phyloP scores from a whole-genome alignment of 2,888 invertebrate species.

The Acrocyrtus sp. region DNA sequence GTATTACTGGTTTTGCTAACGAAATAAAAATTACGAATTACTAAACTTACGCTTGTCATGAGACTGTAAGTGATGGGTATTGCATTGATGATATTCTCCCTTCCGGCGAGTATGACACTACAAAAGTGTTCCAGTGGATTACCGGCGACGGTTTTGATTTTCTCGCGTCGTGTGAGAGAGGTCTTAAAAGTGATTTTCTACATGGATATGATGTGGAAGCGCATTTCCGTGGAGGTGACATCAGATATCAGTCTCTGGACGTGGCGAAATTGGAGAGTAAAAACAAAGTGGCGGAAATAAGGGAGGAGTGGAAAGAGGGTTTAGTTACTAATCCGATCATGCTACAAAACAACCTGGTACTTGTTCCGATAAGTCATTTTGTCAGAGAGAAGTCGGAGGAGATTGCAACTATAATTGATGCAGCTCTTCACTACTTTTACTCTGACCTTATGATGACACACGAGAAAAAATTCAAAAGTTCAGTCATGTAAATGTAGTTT shows the following conservation, averaged over 20 bases:
- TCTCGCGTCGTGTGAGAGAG: conserved; percentile 31
- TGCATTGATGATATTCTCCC: too few relatives aligned
- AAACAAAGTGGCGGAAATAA: conserved; percentile 36
- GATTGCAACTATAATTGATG: conserved; percentile 52
- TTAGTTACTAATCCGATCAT: conserved; percentile 44
- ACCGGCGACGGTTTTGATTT: conserved; percentile 53
- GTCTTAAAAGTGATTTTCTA: conserved; percentile 36
- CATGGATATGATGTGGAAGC: conserved; percentile 47
- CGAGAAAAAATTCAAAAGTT: conserved; percentile 44
- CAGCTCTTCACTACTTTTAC: conserved; percentile 54
- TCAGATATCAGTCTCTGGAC: conserved; percentile 44
- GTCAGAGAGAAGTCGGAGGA: conserved; percentile 44
- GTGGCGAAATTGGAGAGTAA: conserved; percentile 46
- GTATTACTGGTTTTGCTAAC: too few relatives aligned
- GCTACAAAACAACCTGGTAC: conserved; percentile 43
- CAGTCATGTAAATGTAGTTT: too few relatives aligned
- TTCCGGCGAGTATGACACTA: conserved; percentile 47
- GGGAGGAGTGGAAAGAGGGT: conserved; percentile 54
- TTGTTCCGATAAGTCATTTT: conserved; percentile 52
- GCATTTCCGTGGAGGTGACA: conserved; percentile 49
- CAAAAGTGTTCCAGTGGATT: conserved; percentile 53
- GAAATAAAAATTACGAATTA: too few relatives aligned
- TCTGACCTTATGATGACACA: conserved; percentile 49
- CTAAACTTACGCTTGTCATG: too few relatives aligned
- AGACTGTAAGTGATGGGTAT: too few relatives aligned